Conservation (phyloP, 2,797 vertebrate species). For the Chaenodraco wilsoni region DNA sequence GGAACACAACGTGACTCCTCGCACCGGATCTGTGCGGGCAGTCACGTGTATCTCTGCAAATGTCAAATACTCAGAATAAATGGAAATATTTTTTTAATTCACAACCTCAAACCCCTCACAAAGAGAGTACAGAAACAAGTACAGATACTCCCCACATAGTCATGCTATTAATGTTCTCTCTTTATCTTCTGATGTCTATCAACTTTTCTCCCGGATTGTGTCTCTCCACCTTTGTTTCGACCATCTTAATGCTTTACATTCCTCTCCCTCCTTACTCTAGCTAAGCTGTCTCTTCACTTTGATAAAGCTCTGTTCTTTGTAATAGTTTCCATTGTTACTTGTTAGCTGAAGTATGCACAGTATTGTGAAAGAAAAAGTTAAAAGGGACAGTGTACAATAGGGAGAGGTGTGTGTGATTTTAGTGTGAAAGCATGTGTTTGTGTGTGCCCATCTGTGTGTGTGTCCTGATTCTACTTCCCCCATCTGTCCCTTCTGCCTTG, state of each 20-base stretch:
- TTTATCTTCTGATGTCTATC: slow-evolving; percentile 55
- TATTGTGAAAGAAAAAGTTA: slow-evolving; percentile 14
- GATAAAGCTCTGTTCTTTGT: slow-evolving; percentile 28
- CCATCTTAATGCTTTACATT: slow-evolving; percentile 42
- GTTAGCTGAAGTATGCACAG: neutral
- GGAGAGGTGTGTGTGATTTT: neutral
- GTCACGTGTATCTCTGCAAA: slow-evolving; percentile 8
- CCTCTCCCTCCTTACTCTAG: neutral
- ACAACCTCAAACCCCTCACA: neutral
- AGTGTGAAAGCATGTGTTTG: slow-evolving; percentile 25
- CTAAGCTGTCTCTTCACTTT: slow-evolving; percentile 20
- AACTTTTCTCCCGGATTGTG: slow-evolving; percentile 52
- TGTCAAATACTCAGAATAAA: slow-evolving; percentile 10
- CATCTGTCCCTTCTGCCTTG: slow-evolving; percentile 72
- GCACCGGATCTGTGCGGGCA: slow-evolving; percentile 12
- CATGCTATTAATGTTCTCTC: slow-evolving; percentile 35
- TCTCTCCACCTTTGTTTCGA: slow-evolving; percentile 50
- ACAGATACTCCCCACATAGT: slow-evolving; percentile 21
- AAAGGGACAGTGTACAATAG: slow-evolving; percentile 1
- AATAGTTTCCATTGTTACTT: slow-evolving; percentile 13
- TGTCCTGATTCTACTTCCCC: slow-evolving; percentile 55
- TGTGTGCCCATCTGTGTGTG: slow-evolving; percentile 47
- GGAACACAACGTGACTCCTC: neutral
- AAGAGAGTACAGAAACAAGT: neutral
- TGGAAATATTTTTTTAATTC: slow-evolving; percentile 15